Conservation (phyloP, 1,140 invertebrate species). For the Drosophila saltans region DNA sequence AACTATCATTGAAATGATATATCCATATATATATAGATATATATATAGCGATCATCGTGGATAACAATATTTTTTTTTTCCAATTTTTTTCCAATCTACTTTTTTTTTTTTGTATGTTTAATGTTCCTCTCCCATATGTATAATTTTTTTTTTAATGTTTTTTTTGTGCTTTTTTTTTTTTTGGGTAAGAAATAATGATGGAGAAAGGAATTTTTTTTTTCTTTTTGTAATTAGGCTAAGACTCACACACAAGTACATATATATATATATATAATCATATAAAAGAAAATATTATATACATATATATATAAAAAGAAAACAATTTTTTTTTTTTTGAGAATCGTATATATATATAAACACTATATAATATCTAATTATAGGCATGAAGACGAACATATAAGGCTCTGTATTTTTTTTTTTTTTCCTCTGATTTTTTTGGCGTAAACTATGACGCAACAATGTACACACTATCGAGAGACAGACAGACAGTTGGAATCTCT, state of each 20-base stretch:
- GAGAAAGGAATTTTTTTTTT: slow-evolving; percentile 48
- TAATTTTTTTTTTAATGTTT: slow-evolving; percentile 42
- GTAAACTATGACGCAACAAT: slow-evolving; percentile 58
- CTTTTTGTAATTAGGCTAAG: slow-evolving; percentile 59
- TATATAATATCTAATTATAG: slow-evolving; percentile 54
- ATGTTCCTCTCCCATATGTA: slow-evolving; percentile 73
- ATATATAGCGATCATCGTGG: neutral
- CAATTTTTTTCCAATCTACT: slow-evolving; percentile 44
- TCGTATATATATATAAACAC: slow-evolving; percentile 40
- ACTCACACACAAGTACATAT: slow-evolving; percentile 37
- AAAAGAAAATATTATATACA: slow-evolving; percentile 29
- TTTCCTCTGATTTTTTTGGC: slow-evolving; percentile 62
- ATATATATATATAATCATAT: slow-evolving; percentile 33
- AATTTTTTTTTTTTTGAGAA: slow-evolving; percentile 19
- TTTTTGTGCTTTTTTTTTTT: slow-evolving; percentile 64
- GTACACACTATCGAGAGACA: slow-evolving; percentile 11
- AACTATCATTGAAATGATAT: slow-evolving; percentile 42
- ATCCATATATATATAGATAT: slow-evolving; percentile 43
- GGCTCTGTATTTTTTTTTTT: slow-evolving; percentile 60
- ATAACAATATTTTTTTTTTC: neutral
- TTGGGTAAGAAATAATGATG: neutral
- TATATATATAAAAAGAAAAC: slow-evolving; percentile 11
- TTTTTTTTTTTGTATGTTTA: slow-evolving; percentile 43
- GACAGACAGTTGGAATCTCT: too few relatives aligned
- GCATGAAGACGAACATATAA: slow-evolving; percentile 48